These are phyloP conservation scores for Rugalucina vietnamica DNA, from an alignment of 2,888 invertebrate species.

Conservation along the genomic window DNA sequence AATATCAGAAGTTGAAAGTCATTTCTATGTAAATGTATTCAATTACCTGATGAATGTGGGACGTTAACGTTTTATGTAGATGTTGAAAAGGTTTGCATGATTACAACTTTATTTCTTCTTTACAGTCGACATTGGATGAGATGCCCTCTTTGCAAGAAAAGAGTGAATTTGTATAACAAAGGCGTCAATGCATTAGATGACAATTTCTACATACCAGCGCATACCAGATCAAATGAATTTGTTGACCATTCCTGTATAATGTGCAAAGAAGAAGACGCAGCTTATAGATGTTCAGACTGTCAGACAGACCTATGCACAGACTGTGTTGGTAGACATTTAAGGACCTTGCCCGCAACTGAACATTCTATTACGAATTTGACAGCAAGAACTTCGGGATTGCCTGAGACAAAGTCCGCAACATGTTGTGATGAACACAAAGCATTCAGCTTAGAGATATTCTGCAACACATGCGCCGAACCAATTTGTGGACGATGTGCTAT, in stretches of 20 bases:
- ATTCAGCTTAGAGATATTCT: constrained; percentile 51
- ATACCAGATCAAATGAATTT: constrained; percentile 47
- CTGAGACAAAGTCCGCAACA: constrained; percentile 3
- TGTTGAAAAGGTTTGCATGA: too few relatives aligned
- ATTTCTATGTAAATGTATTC: too few relatives aligned
- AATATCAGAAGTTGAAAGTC: too few relatives aligned
- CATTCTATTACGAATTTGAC: constrained; percentile 51
- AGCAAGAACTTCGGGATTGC: constrained; percentile 42
- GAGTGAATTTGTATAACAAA: constrained; percentile 23
- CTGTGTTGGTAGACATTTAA: constrained; percentile 42
- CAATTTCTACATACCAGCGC: constrained; percentile 47
- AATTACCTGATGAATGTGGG: too few relatives aligned
- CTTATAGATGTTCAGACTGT: constrained; percentile 45
- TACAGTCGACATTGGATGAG: constrained; percentile 44
- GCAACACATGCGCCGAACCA: constrained; percentile 49
- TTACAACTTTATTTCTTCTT: background rate
- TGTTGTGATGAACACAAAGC: constrained; percentile 53
- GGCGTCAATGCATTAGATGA: constrained; percentile 46
- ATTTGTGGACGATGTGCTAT: constrained; percentile 58
- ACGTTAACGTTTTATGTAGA: too few relatives aligned
- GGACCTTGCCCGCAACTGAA: background rate
- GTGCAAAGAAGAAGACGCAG: constrained; percentile 21
- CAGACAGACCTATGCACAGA: constrained; percentile 40
- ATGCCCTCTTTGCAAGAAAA: constrained; percentile 43
- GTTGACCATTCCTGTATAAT: constrained; percentile 38